Evolutionary conservation across 2,888 invertebrate species (phyloP), one percentile per base, ranked within the genome.

Genomic region (Pterostichus niger): DNA sequence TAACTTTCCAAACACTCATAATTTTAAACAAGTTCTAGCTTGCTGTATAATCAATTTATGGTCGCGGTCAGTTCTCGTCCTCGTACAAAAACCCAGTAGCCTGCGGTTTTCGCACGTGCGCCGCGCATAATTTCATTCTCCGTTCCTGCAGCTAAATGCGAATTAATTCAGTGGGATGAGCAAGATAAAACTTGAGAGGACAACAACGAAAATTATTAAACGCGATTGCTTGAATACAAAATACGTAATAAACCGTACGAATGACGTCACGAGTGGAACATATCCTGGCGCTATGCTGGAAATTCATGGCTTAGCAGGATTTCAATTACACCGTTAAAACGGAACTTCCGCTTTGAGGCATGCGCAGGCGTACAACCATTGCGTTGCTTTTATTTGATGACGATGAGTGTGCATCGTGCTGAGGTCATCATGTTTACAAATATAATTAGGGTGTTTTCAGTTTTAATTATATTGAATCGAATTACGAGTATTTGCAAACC

Each of bases 201-300:
- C 52, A 71, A 68, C 35, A 71, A 44, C 61, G 59, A 54, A 80
- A 80, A 64, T 80, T 80, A 80, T 80, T 68, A 54, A 68, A 54
- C 31, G 71, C 54, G 68, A 71, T 40, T 49, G 68, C 49, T 40
- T 68, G 80, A 80, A 80, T 80, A 80, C 80, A 52, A 52, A 80
- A 80, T 80, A 77, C 59, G 56, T 35, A 77, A 54, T 76, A 54
- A 76, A 61, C 31, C 31, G 33, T 54, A 7, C 54, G 13, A 24
- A 61, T 61, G 61, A 61, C 33, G 61, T 61, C 61, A 61, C 13
- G 11, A 15, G 54, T 54, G 24, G n/a, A 17, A 54, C 54, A 54
- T 13, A 6, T 54, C n/a, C n/a, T 61, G 33, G n/a, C 7, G n/a
- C 61, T 24, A 10, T 11, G 31, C 35, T 64, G 64, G 24, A 64